Conservation (phyloP, 2,797 vertebrate genomes). For the Bryconaethiops microstoma region DNA sequence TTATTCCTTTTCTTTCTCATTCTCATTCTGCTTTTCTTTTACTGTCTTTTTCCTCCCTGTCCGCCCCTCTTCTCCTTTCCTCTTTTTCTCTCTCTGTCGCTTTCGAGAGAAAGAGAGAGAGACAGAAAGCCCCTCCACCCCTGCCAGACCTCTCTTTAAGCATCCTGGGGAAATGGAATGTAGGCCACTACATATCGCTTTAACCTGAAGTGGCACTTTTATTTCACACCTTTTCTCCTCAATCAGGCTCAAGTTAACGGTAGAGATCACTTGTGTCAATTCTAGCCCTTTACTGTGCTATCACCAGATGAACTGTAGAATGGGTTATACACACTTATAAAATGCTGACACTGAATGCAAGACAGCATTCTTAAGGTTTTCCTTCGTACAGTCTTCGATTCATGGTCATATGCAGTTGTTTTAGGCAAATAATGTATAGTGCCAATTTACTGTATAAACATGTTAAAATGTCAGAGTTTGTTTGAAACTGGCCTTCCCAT, state of each 20-base stretch:
- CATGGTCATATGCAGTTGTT: neutral
- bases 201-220: conserved; percentile 45
- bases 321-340: neutral
- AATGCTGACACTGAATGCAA: neutral
- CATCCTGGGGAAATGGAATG: conserved; percentile 32
- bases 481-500: neutral
- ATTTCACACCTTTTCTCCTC: conserved; percentile 44
- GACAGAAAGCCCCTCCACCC: conserved; percentile 18
- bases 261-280: conserved; percentile 6
- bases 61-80: neutral
- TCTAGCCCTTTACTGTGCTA: conserved; percentile 15
- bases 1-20: neutral
- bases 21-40: neutral
- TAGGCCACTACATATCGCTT: conserved; percentile 40
- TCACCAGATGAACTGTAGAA: neutral
- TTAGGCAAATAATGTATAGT: neutral
- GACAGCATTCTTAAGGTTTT: neutral
- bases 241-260: conserved; percentile 39
- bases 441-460: neutral
- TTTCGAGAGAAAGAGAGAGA: too few relatives aligned
- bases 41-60: neutral
- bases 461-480: neutral
- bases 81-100: neutral
- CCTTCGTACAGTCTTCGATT: neutral
- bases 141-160: conserved; percentile 27